Evolutionary conservation across 2,797 vertebrate genomes (phyloP), one percentile per base, ranked within the genome.

Genomic region (Heteromormyrus szaboi): DNA sequence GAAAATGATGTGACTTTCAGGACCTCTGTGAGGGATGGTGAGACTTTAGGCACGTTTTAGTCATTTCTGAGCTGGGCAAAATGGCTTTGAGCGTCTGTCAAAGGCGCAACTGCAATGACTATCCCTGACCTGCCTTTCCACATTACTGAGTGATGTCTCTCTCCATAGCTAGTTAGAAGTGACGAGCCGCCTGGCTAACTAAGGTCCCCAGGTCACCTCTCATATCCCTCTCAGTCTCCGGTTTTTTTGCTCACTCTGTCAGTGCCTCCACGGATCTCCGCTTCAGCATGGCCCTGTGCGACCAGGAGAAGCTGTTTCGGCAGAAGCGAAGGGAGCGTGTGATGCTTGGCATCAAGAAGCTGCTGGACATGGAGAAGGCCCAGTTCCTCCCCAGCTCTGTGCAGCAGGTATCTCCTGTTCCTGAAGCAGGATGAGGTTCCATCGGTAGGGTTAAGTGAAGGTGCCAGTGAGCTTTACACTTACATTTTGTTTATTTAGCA

Each of bases 201-300:
- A 14, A 4, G 25, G 62, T 33, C 25, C 4, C 62, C 62, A 33
- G 62, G 62, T 68, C 9, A 3, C 11, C 62, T 33, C 11, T 68
- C 25, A 68, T 4, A 25, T 14, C 37, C 33, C 14, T 76, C 68
- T 46, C 22, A 85, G 22, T 51, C 22, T 22, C 46, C 2, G 8
- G 1, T 12, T 17, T 9, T 53, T 17, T 85, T 4, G 2, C n/a
- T 68, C 54, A 68, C 56, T 12, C 33, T 88, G 83, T 9, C 89
- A 99, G 99, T 53, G 97, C 97, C 65, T 96, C 96, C 0, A 95
- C 96, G 0, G 99, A 99, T 91, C 95, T 99, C 85, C 96, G 98
- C 25, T 99, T 99, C 92, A 99, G 97, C 91, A 96, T 98, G 95
- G 97, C 97, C 1, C 92, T 99, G 56, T 99, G 99, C 54, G 97